phyloP scores from a whole-genome alignment of 2,888 invertebrate genomes.

The Yponomeuta malinellus region DNA sequence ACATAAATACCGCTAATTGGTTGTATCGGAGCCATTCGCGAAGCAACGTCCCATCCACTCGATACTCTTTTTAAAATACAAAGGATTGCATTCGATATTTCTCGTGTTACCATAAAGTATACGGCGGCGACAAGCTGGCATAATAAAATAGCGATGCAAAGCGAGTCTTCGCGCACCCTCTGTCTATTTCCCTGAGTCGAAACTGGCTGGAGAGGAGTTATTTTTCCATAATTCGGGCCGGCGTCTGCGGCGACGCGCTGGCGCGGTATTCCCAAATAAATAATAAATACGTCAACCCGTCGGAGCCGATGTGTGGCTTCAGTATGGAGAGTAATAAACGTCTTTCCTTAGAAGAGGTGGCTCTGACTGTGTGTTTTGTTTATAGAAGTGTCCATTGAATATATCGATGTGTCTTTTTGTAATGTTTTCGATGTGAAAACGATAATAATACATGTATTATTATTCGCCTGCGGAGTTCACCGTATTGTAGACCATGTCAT shows the following conservation, averaged over 20 bases:
- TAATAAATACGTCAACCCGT: constrained; percentile 66
- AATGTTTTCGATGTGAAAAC: too few species aligned
- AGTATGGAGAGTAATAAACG: not conserved
- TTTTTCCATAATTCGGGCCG: constrained; percentile 16
- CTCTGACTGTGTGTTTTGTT: too few species aligned
- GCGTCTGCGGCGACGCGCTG: constrained; percentile 26
- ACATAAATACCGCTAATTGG: constrained; percentile 16
- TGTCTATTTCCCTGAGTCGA: constrained; percentile 53
- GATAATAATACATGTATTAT: too few species aligned
- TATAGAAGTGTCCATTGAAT: too few species aligned
- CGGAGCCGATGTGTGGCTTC: constrained; percentile 28
- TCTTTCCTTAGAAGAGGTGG: not conserved
- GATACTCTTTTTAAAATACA: not conserved
- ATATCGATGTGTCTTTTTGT: too few species aligned
- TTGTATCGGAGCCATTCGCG: not conserved
- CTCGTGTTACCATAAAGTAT: not conserved
- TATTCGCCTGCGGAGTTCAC: too few species aligned
- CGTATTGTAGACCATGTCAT: too few species aligned
- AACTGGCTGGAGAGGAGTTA: constrained; percentile 34
- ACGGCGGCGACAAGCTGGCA: not conserved
- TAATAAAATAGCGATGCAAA: constrained; percentile 3
- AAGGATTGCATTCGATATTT: not conserved
- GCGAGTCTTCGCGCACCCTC: not conserved
- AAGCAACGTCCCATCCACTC: not conserved
- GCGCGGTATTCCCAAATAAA: constrained; percentile 69